A percentile compares a stretch with the other conserved stretches of the same genome.
These are phyloP conservation scores for Crotalus viridis DNA, from an alignment of 2,113 vertebrate species.

Conservation along the genomic window DNA sequence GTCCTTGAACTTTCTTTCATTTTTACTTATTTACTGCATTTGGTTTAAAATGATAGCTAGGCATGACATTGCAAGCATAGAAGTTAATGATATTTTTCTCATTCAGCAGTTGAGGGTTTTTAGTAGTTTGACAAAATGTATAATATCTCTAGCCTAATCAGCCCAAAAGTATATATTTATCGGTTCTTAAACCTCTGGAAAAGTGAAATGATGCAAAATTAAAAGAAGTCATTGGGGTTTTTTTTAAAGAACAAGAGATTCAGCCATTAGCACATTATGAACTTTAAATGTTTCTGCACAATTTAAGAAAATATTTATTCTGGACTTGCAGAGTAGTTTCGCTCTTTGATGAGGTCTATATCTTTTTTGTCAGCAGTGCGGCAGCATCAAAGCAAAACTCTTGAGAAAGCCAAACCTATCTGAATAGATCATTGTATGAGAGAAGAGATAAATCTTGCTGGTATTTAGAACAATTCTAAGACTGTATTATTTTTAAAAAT, in stretches of 20 bases:
- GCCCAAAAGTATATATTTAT: neutral
- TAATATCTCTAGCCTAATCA: neutral
- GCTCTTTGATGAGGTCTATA: neutral
- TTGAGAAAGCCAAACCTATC: neutral
- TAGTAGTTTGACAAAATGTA: neutral
- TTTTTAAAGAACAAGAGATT: neutral
- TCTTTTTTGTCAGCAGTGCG: neutral
- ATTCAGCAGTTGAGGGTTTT: neutral
- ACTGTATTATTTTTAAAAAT: neutral
- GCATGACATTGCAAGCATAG: neutral
- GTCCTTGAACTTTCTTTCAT: neutral
- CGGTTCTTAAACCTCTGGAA: neutral
- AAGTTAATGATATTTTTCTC: neutral
- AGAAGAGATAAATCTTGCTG: neutral
- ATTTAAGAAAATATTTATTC: neutral
- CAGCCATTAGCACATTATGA: neutral
- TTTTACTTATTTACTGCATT: neutral
- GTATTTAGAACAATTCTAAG: neutral
- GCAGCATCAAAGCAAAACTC: neutral
- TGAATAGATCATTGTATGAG: neutral
- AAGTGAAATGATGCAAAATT: neutral
- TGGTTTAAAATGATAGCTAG: neutral
- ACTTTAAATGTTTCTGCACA: neutral
- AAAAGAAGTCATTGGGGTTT: neutral
- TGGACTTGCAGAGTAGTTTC: neutral